Conservation (phyloP, 1,140 invertebrate genomes). For the Metaphire vulgaris region DNA sequence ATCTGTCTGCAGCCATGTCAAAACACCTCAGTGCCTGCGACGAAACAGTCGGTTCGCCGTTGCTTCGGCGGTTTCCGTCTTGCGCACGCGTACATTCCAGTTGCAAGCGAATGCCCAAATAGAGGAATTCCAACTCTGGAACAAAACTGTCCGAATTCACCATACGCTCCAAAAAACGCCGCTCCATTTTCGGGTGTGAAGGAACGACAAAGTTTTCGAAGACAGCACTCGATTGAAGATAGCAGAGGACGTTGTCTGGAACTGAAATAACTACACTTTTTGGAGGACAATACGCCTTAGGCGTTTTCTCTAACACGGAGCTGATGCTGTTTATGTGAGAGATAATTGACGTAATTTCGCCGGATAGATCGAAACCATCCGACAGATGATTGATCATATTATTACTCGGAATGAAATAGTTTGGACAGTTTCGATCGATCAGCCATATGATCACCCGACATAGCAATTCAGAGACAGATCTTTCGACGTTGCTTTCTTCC, state of each 20-base stretch:
- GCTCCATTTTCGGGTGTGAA: too few relatives aligned
- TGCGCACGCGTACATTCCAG: too few relatives aligned
- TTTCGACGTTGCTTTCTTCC: not conserved
- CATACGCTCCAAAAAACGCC: too few relatives aligned
- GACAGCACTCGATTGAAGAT: not conserved
- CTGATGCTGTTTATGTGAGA: not conserved
- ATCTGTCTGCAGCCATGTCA: too few relatives aligned
- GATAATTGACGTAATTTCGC: not conserved
- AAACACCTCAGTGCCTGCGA: too few relatives aligned
- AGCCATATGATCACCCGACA: not conserved
- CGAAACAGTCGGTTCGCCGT: too few relatives aligned
- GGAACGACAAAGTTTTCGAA: too few relatives aligned
- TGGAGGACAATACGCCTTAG: not conserved
- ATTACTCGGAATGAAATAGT: not conserved
- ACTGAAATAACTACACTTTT: not conserved
- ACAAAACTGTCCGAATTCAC: too few relatives aligned
- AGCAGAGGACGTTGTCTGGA: not conserved
- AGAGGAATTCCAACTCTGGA: too few relatives aligned
- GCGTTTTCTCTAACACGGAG: not conserved
- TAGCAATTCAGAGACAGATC: not conserved
- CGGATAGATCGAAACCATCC: not conserved
- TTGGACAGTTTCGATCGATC: not conserved
- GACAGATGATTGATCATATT: not conserved
- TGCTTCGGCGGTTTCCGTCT: too few relatives aligned
- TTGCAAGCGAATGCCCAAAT: too few relatives aligned